These are phyloP conservation scores for Psophia crepitans DNA, from an alignment of 2,113 vertebrate genomes.

Conservation along the genomic window DNA sequence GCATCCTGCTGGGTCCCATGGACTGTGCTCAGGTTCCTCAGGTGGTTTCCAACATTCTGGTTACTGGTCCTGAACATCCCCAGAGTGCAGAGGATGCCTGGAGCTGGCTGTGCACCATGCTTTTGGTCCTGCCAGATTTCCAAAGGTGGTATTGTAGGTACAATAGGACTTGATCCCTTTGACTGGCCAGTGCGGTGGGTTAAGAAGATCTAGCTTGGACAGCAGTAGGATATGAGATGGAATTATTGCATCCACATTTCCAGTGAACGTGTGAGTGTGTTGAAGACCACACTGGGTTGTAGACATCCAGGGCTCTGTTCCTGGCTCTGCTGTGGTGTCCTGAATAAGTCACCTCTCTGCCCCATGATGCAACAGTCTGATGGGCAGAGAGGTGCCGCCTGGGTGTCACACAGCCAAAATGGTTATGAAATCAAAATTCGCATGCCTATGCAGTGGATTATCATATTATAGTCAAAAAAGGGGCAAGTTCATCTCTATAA, in stretches of 20 bases:
- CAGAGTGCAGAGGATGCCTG: background rate
- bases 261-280: background rate
- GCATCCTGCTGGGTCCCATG: background rate
- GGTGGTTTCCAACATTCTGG: background rate
- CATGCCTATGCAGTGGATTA: background rate
- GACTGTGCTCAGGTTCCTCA: background rate
- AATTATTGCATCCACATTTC: background rate
- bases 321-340: fast-evolving
- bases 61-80: background rate
- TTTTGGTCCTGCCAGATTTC: background rate
- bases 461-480: background rate
- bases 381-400: background rate
- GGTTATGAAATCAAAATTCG: background rate
- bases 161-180: background rate
- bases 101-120: background rate
- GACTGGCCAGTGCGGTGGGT: background rate
- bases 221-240: background rate
- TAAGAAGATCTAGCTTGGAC: background rate
- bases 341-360: background rate
- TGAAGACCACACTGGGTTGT: background rate
- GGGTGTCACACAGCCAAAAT: background rate
- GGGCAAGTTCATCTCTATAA: background rate
- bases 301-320: background rate
- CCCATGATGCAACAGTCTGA: background rate
- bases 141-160: background rate